phyloP scores from a whole-genome alignment of 2,888 invertebrate species.

The Schrankia costaestrigalis region DNA sequence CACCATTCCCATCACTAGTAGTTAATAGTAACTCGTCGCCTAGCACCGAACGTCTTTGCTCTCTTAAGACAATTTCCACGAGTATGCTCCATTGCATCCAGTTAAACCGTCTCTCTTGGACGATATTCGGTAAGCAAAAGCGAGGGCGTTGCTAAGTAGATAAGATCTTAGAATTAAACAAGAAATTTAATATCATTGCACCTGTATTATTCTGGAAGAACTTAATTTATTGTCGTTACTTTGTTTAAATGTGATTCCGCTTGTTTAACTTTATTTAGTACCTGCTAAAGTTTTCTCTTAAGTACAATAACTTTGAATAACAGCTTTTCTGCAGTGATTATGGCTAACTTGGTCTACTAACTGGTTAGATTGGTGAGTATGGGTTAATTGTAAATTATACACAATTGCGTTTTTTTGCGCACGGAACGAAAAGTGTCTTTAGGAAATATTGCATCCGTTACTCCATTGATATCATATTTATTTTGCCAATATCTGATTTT shows the following conservation, averaged over 20 bases:
- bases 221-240: not conserved
- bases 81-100: conserved; percentile 65
- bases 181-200: not conserved
- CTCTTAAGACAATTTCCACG: conserved; percentile 70
- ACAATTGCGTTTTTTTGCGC: too few relatives aligned
- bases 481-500: too few relatives aligned
- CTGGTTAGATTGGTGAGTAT: too few relatives aligned
- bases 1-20: conserved; percentile 46
- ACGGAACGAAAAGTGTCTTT: too few relatives aligned
- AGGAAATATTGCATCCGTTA: too few relatives aligned
- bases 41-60: conserved; percentile 61
- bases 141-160: conserved; percentile 12
- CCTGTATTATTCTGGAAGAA: not conserved
- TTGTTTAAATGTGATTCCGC: not conserved
- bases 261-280: not conserved
- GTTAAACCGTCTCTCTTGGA: conserved; percentile 41
- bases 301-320: too few relatives aligned
- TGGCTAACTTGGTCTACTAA: not conserved
- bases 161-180: conserved; percentile 6
- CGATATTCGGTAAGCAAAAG: conserved; percentile 34
- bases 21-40: conserved; percentile 69
- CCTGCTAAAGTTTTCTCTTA: not conserved
- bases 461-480: too few relatives aligned
- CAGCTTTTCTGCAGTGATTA: not conserved
- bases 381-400: too few relatives aligned